These are phyloP conservation scores for Rugalucina vietnamica DNA, from an alignment of 2,888 invertebrate species.

Conservation along the genomic window DNA sequence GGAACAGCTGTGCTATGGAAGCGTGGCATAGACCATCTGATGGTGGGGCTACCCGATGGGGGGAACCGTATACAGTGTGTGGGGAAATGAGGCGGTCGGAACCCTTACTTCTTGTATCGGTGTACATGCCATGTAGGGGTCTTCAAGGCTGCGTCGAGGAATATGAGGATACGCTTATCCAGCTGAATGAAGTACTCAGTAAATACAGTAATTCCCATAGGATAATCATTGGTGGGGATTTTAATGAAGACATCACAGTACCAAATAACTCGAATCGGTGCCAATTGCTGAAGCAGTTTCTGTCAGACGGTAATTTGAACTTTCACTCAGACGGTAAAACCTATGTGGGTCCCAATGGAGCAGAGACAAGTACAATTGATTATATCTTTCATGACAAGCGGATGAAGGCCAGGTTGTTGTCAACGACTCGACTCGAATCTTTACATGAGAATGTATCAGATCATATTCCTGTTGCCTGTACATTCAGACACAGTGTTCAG, in stretches of 20 bases:
- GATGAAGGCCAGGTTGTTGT: background rate
- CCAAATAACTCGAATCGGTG: no score
- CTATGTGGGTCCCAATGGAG: background rate
- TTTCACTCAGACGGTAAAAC: no score
- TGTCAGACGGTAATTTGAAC: no score
- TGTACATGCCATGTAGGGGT: background rate
- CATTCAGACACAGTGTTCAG: background rate
- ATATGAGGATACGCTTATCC: background rate
- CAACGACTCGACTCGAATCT: background rate
- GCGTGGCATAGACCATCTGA: slow-evolving; percentile 16
- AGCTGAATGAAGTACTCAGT: background rate
- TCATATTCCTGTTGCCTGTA: background rate
- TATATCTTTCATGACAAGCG: background rate
- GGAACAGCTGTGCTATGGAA: no score
- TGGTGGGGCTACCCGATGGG: background rate
- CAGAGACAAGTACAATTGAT: background rate
- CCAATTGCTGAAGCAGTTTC: no score
- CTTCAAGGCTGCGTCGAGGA: background rate
- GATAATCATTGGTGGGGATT: slow-evolving; percentile 23
- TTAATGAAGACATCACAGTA: no score
- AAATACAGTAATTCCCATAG: background rate
- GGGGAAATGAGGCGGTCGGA: background rate
- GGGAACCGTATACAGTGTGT: slow-evolving; percentile 27
- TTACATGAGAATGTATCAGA: background rate
- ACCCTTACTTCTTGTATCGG: slow-evolving; percentile 4